phyloP scores from a whole-genome alignment of 2,113 vertebrate genomes.

The Acinonyx jubatus region DNA sequence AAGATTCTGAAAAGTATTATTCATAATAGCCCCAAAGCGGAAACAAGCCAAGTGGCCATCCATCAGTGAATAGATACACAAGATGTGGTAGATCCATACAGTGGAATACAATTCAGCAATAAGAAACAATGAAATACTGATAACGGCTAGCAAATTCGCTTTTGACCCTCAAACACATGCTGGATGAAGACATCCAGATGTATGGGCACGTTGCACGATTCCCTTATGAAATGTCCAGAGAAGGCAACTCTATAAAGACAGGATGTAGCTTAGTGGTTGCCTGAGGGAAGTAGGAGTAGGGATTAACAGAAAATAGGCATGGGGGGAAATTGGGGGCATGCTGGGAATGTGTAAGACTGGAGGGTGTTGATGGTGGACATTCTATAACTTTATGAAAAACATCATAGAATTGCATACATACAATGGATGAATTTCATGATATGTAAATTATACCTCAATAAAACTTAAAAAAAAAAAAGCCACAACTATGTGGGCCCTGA shows the following conservation, averaged over 20 bases:
- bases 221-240: neutral
- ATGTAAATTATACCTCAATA: neutral
- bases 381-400: neutral
- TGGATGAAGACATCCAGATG: neutral
- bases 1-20: slow-evolving; percentile 55
- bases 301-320: neutral
- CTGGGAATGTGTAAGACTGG: neutral
- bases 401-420: neutral
- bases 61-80: neutral
- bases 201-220: neutral
- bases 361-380: neutral
- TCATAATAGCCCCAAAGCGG: neutral
- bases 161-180: neutral
- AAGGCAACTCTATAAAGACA: neutral
- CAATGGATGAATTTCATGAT: neutral
- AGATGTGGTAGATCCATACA: neutral
- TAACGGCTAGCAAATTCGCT: neutral
- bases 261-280: neutral
- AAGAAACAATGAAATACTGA: neutral
- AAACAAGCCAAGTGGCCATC: neutral
- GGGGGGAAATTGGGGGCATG: neutral
- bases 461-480: neutral
- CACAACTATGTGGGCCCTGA: neutral
- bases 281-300: neutral
- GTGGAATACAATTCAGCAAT: slow-evolving; percentile 43